phyloP scores from a whole-genome alignment of 2,797 vertebrate species.

The Crax fasciolata region DNA sequence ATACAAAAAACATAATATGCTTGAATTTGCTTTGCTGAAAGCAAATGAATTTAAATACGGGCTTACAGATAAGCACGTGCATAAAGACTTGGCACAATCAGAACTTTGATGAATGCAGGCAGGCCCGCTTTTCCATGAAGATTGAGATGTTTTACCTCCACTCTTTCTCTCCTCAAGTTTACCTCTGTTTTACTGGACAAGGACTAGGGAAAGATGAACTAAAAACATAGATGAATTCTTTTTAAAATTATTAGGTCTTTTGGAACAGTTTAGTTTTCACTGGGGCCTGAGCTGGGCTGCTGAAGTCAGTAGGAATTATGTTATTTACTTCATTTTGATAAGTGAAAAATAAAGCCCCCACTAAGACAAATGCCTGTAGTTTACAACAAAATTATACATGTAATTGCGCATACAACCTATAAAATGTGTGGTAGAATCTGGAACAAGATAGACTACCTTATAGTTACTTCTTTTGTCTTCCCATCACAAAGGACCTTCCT shows the following conservation, averaged over 20 bases:
- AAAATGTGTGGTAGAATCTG: not conserved
- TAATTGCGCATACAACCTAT: not conserved
- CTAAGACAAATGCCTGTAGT: not conserved
- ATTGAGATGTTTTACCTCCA: slow-evolving; percentile 33
- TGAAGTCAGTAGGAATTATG: not conserved
- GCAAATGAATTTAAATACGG: slow-evolving; percentile 71
- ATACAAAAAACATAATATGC: slow-evolving; percentile 74
- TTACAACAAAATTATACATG: slow-evolving; percentile 29
- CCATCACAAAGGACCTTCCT: not conserved
- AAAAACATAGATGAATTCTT: not conserved
- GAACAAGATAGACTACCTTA: not conserved
- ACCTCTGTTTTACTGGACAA: not conserved
- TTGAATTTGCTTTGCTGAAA: slow-evolving; percentile 75
- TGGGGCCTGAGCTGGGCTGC: not conserved
- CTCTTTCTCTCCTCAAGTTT: slow-evolving; percentile 34
- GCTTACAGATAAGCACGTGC: slow-evolving; percentile 76
- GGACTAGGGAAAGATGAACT: not conserved
- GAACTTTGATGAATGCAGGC: slow-evolving; percentile 35
- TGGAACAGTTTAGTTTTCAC: not conserved
- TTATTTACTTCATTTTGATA: not conserved
- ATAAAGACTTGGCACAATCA: slow-evolving; percentile 62
- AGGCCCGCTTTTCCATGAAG: slow-evolving; percentile 35
- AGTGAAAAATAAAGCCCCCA: not conserved
- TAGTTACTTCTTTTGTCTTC: not conserved
- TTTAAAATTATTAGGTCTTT: not conserved